These are phyloP conservation scores for Aricia artaxerxes DNA, from an alignment of 2,888 invertebrate genomes.

Conservation along the genomic window DNA sequence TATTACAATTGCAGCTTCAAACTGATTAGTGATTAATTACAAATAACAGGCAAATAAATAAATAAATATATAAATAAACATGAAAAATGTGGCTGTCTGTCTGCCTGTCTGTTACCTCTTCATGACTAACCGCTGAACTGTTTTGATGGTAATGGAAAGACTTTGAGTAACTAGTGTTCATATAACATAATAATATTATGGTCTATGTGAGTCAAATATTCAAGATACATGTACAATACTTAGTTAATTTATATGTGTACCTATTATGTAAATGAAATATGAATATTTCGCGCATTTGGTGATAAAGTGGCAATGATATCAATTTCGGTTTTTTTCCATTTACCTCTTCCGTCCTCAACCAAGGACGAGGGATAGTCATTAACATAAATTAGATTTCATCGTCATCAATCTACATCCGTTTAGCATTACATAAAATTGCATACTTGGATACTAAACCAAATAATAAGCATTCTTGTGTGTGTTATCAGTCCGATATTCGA, in stretches of 20 bases:
- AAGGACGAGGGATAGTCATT: slow-evolving; percentile 1
- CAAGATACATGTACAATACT: background rate
- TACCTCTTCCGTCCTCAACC: slow-evolving; percentile 20
- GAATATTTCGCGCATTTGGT: slow-evolving; percentile 8
- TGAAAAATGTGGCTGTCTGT: too few species aligned
- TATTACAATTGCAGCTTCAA: background rate
- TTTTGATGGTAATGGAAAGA: too few species aligned
- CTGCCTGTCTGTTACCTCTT: too few species aligned
- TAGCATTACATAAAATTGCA: slow-evolving; percentile 2
- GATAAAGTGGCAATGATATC: slow-evolving; percentile 21
- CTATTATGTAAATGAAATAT: background rate
- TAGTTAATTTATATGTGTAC: slow-evolving; percentile 3
- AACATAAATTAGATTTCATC: slow-evolving; percentile 10
- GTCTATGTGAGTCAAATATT: background rate
- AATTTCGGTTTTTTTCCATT: slow-evolving; percentile 24
- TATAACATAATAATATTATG: too few species aligned
- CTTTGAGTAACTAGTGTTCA: too few species aligned
- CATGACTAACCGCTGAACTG: too few species aligned
- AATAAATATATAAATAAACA: too few species aligned
- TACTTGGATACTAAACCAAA: background rate
- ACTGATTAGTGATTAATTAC: background rate
- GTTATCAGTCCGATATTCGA: background rate
- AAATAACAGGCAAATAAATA: too few species aligned
- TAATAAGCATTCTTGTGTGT: background rate
- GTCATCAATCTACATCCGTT: background rate